A percentile compares a stretch with the other conserved stretches of the same genome.
Conservation (phyloP, 2,797 vertebrate genomes). For the Choloepus didactylus region DNA sequence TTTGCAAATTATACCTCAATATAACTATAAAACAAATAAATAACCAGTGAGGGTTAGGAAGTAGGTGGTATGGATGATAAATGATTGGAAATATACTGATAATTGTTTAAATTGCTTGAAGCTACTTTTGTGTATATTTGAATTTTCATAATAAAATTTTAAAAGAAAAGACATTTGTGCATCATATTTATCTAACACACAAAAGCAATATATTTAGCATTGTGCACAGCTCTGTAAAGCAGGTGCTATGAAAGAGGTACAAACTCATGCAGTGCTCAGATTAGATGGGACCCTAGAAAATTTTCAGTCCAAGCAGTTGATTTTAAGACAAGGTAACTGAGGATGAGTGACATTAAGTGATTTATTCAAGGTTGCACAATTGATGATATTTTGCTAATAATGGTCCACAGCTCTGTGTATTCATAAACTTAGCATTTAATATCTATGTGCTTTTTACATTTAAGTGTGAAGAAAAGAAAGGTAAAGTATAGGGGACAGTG, state of each 20-base stretch:
- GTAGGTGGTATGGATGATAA: background rate
- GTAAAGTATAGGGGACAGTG: background rate
- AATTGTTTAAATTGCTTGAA: background rate
- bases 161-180: background rate
- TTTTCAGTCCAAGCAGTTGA: background rate
- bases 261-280: background rate
- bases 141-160: background rate
- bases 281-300: background rate
- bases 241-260: background rate
- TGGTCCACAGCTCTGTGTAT: background rate
- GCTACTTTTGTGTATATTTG: background rate
- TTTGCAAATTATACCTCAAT: background rate
- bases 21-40: slow-evolving; percentile 6
- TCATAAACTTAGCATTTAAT: background rate
- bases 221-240: background rate
- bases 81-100: background rate
- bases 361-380: background rate
- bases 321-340: background rate
- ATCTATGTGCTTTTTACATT: slow-evolving; percentile 20
- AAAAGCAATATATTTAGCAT: background rate
- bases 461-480: slow-evolving; percentile 23
- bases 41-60: background rate
- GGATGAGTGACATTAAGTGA: background rate
- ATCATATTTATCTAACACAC: background rate
- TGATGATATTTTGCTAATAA: background rate